Conservation (phyloP, 2,113 vertebrate genomes). For the Riparia riparia region DNA sequence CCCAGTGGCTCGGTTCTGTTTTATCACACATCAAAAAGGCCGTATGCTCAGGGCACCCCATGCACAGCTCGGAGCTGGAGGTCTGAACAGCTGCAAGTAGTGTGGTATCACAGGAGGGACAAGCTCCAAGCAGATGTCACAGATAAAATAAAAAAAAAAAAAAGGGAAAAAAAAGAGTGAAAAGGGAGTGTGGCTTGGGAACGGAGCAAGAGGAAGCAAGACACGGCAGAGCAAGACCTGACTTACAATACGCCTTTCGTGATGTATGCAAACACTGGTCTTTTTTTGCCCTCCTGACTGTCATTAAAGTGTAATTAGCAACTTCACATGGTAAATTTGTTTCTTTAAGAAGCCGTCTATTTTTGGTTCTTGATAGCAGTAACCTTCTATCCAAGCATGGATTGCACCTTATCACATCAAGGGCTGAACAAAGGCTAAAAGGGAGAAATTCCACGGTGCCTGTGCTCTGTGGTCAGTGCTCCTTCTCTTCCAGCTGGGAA, state of each 20-base stretch:
- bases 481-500: neutral
- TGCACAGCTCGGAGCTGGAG: slow-evolving; percentile 83
- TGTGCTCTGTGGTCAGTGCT: neutral
- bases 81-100: slow-evolving; percentile 94
- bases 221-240: slow-evolving; percentile 67
- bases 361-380: slow-evolving; percentile 18
- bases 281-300: slow-evolving; percentile 50
- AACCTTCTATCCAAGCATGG: neutral
- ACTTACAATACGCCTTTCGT: slow-evolving; percentile 40
- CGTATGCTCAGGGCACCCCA: slow-evolving; percentile 83
- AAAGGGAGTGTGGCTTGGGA: slow-evolving; percentile 71
- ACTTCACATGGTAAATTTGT: slow-evolving; percentile 20
- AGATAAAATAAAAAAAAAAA: slow-evolving; percentile 47
- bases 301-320: slow-evolving; percentile 71
- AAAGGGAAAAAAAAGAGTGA: neutral
- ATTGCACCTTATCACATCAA: neutral
- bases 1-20: slow-evolving; percentile 93
- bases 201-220: slow-evolving; percentile 73
- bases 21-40: slow-evolving; percentile 99
- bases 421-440: neutral
- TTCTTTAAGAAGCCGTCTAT: slow-evolving; percentile 28
- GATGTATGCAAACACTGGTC: slow-evolving; percentile 61
- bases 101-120: slow-evolving; percentile 87
- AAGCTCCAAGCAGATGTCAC: slow-evolving; percentile 94
- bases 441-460: neutral